A percentile compares a stretch with the other conserved stretches of the same genome.
Evolutionary conservation across 2,113 vertebrate species (phyloP).

Genomic region (Carassius carassius): DNA sequence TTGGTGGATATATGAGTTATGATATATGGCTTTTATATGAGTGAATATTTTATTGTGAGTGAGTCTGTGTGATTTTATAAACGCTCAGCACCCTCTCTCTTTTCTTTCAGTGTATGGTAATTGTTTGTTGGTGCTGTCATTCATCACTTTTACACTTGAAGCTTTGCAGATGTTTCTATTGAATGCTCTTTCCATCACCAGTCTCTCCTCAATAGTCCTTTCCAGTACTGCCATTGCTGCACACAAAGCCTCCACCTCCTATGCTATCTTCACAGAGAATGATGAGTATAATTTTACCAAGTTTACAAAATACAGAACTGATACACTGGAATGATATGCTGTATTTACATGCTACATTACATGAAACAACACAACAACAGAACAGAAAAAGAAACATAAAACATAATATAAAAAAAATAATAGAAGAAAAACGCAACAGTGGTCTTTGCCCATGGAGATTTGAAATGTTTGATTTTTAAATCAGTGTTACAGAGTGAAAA

Average conservation of each 20-base stretch:
- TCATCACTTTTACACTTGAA: constrained; percentile 33
- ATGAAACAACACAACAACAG: neutral
- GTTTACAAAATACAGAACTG: constrained; percentile 2
- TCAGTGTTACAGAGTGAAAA: neutral
- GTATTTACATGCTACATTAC: neutral
- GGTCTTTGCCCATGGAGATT: neutral
- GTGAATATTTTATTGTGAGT: neutral
- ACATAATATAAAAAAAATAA: neutral
- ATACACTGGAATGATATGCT: neutral
- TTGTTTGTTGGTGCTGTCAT: constrained; percentile 37
- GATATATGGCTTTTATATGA: neutral
- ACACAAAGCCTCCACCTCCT: neutral
- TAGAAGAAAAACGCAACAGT: no score
- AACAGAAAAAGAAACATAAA: neutral
- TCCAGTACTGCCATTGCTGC: neutral
- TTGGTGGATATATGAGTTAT: neutral
- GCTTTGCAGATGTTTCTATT: constrained; percentile 28
- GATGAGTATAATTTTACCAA: neutral
- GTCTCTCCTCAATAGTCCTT: neutral
- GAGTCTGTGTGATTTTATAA: neutral
- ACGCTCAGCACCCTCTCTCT: neutral
- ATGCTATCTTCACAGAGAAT: neutral
- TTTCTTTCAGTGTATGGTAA: neutral
- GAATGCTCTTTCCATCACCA: neutral
- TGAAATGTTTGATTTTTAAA: neutral